Evolutionary conservation across 2,113 vertebrate genomes (phyloP).

Genomic region (Terrapene triunguis): DNA sequence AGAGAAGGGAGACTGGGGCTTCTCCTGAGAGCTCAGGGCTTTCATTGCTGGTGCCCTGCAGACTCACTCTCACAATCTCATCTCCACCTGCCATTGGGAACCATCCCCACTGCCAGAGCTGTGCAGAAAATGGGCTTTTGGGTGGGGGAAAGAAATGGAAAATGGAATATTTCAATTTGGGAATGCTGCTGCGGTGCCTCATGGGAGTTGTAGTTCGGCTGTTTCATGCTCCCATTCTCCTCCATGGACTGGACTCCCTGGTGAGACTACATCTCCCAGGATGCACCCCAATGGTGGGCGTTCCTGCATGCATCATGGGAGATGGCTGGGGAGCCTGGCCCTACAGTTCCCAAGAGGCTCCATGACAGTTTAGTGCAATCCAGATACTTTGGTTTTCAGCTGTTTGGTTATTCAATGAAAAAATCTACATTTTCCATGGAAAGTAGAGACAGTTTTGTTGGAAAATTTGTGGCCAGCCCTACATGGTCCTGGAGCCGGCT

Average conservation of each 20-base stretch:
- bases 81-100: neutral
- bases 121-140: too few species aligned
- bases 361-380: neutral
- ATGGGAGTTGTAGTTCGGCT: neutral
- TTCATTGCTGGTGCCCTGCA: too few species aligned
- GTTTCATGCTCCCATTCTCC: neutral
- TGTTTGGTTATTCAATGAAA: neutral
- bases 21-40: neutral
- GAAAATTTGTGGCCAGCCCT: neutral
- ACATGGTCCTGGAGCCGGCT: neutral
- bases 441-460: neutral
- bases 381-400: neutral
- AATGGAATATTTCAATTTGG: neutral
- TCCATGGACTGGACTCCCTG: neutral
- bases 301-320: neutral
- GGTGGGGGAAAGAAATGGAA: neutral
- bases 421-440: neutral
- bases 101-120: neutral
- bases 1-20: neutral
- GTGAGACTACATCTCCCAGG: neutral
- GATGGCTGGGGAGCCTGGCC: neutral
- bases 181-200: neutral
- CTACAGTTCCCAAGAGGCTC: neutral
- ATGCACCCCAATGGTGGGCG: neutral
- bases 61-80: neutral